Evolutionary conservation across 2,797 vertebrate genomes (phyloP).

Genomic region (Podargus strigoides): DNA sequence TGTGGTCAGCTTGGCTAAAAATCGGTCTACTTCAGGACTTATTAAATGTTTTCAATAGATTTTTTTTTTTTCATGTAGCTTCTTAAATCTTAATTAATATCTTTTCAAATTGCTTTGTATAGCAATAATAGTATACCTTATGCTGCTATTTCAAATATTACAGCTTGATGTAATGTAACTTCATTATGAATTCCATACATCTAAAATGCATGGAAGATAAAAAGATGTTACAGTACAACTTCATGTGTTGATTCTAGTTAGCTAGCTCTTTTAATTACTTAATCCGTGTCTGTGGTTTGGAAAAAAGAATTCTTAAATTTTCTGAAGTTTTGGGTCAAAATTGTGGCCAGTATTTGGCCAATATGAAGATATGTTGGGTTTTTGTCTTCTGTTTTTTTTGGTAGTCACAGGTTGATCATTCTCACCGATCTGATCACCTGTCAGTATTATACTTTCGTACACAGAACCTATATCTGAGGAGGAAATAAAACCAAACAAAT

Average conservation of each 20-base stretch:
- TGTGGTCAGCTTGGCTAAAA: not conserved
- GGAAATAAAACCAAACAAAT: not conserved
- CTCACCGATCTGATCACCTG: not conserved
- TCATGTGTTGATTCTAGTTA: not conserved
- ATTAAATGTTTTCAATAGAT: not conserved
- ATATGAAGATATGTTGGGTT: fast-evolving
- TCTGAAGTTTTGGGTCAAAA: not conserved
- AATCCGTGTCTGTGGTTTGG: not conserved
- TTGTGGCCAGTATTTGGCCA: not conserved
- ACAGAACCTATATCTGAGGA: not conserved
- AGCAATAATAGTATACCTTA: not conserved
- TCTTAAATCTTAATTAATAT: not conserved
- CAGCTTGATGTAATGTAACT: not conserved
- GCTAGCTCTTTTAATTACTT: not conserved
- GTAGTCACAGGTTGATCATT: not conserved
- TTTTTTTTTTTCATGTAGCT: not conserved
- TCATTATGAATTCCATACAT: not conserved
- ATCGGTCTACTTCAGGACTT: not conserved
- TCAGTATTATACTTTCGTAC: not conserved
- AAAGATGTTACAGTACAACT: not conserved
- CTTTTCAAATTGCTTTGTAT: not conserved
- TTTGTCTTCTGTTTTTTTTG: not conserved
- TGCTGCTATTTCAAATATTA: not conserved
- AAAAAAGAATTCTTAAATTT: not conserved
- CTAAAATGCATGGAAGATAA: not conserved